Evolutionary conservation across 2,797 vertebrate genomes (phyloP), one percentile per base, ranked within the genome.

Genomic region (Sebastes alutus): DNA sequence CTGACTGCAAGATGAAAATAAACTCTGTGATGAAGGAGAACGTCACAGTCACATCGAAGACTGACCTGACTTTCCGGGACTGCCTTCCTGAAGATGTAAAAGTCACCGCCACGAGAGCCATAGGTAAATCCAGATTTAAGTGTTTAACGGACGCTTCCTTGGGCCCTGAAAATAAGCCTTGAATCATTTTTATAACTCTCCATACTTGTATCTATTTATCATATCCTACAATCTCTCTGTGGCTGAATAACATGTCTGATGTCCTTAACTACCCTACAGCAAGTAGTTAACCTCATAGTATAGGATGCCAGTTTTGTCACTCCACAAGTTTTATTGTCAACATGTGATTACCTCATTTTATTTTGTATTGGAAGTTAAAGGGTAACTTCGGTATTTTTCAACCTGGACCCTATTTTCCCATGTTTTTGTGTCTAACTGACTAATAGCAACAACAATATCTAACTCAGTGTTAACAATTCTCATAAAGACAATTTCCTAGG

Each of bases 1-100:
- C 94, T 2, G 29, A 49, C 30, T 96, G 96, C 18, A n/a, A 88
- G 83, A 94, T 96, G 87, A 94, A 83, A 72, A 25, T 91, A 6
- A 87, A 89, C 81, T 93, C 90, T 0, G 62, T 30, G 66, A 10
- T 2, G 3, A 83, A 58, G 76, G 86, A 89, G 27, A 78, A 60
- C 2, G 78, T 93, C 75, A 91, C 77, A 2, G 46, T 96, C 7
- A 22, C 77, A 4, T 83, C 94, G 1, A 71, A 52, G 25, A 84
- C 75, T 7, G 29, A 63, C 2, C 70, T 96, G n/a, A 76, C 82
- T n/a, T 95, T 95, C 81, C 89, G 90, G 84, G 87, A 89, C 87
- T 96, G 96, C 58, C 22, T 18, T 8, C 78, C 87, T 14, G 62
- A 75, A 35, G 93, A 96, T 7, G 5, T 96, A 20, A 23, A 72